Evolutionary conservation across 2,797 vertebrate genomes (phyloP).

Genomic region (Saxicola maurus): DNA sequence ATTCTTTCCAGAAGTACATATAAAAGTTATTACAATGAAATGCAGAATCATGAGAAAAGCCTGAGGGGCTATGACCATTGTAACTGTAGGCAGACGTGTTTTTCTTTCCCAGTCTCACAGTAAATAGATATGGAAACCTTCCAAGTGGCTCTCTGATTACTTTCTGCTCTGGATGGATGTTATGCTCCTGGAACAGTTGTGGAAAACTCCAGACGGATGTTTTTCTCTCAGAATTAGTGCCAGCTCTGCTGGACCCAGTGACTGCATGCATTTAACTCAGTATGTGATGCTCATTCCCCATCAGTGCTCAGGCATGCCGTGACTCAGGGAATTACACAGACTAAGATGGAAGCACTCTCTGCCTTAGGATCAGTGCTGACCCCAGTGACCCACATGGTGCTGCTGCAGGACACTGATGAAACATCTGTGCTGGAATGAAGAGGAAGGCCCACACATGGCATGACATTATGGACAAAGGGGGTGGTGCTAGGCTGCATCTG

Average conservation of each 20-base stretch:
- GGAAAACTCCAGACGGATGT: not conserved
- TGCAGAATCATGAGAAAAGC: constrained; percentile 3
- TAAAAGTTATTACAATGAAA: constrained; percentile 20
- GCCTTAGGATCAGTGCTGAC: not conserved
- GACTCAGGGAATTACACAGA: not conserved
- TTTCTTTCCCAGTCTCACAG: constrained; percentile 7
- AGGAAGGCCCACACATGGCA: not conserved
- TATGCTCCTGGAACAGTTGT: not conserved
- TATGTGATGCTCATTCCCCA: not conserved
- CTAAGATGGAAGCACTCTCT: not conserved
- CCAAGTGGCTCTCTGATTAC: not conserved
- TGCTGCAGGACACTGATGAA: not conserved
- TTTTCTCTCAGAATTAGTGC: not conserved
- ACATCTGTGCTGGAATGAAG: not conserved
- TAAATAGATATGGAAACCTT: constrained; percentile 11
- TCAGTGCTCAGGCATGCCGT: not conserved
- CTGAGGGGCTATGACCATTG: constrained; percentile 1
- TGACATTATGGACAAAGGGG: not conserved
- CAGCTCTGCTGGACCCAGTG: not conserved
- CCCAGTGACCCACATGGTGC: not conserved
- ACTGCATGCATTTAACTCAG: not conserved
- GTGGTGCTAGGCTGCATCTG: not conserved
- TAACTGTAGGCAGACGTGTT: not conserved
- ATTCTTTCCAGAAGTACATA: constrained; percentile 6
- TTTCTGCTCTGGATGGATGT: not conserved